Percentiles rank a stretch among this genome's conserved stretches.
These are phyloP conservation scores for Paratrypauchen microcephalus DNA, from an alignment of 2,797 vertebrate species.

Conservation along the genomic window DNA sequence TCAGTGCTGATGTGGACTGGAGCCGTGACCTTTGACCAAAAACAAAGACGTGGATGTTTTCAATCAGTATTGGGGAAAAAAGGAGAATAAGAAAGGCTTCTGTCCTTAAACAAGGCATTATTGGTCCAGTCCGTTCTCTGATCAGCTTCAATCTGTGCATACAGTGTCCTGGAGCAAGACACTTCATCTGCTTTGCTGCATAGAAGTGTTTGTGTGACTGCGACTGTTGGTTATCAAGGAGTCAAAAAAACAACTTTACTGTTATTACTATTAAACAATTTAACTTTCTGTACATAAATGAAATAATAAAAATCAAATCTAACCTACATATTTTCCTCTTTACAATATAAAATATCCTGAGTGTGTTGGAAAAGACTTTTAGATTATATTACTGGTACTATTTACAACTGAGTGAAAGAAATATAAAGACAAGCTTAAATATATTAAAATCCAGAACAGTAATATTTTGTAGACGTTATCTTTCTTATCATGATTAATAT, in stretches of 20 bases:
- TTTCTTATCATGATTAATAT: background rate
- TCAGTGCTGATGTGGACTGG: slow-evolving; percentile 25
- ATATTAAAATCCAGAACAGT: slow-evolving; percentile 21
- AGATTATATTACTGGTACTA: slow-evolving; percentile 11
- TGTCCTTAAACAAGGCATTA: too few species aligned
- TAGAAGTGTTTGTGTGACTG: background rate
- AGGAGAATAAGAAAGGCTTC: too few species aligned
- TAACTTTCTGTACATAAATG: background rate
- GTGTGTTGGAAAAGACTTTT: background rate
- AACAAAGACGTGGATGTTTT: slow-evolving; percentile 18
- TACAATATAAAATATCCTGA: background rate
- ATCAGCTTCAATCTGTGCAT: too few species aligned
- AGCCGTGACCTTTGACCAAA: slow-evolving; percentile 24
- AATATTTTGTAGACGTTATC: slow-evolving; percentile 11
- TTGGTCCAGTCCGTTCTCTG: too few species aligned
- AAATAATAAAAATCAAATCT: background rate
- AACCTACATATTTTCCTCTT: background rate
- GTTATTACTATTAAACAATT: background rate
- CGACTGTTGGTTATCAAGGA: too few species aligned
- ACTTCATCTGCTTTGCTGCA: background rate
- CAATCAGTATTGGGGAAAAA: background rate
- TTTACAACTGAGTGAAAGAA: slow-evolving; percentile 2
- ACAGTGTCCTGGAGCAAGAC: background rate
- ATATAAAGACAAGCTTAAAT: slow-evolving; percentile 17
- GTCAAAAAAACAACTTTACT: too few species aligned